Evolutionary conservation across 2,797 vertebrate genomes (phyloP), one percentile per base, ranked within the genome.

Genomic region (Tapirus indicus): DNA sequence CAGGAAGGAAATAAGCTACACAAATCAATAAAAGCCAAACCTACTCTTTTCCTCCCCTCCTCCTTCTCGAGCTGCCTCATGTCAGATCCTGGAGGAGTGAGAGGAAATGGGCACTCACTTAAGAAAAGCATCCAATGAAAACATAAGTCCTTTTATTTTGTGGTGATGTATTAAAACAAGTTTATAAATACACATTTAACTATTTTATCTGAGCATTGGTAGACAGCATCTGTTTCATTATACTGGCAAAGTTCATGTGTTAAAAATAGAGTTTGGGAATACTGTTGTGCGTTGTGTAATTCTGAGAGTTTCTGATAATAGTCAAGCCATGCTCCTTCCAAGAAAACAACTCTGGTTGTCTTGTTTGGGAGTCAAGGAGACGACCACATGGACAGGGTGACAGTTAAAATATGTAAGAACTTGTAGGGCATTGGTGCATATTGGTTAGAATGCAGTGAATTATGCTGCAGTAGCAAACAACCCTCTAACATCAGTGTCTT

Each of bases 111-210:
- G 6, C 38, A 9, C 11, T 72, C 29, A 16, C 3, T 32, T 21
- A 54, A 79, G 85, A 80, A 87, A 79, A 35, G 4, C 21, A 41
- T 58, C 60, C 47, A 52, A 2, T 60, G 41, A 84, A 82, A 83
- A 54, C 74, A 6, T 35, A 66, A 32, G 47, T 71, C 80, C 25
- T 84, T 94, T 75, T 69, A 89, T 74, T 78, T 87, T 44, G 10
- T 27, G 32, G 71, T 6, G 32, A 79, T 0, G 0, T 62, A 25
- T 38, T 69, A 69, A 54, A 44, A 64, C 17, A 18, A 18, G 2
- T 91, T 94, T 90, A 92, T 56, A 92, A 94, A 92, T 56, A 62
- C 44, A 52, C 49, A 75, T 71, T 94, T 94, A 77, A 72, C 47
- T 72, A 35, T 88, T 88, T 79, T 90, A 83, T 71, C 85, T 72